These are phyloP conservation scores for Oscheius sp. DNA, from an alignment of 2,888 invertebrate genomes.

Conservation along the genomic window DNA sequence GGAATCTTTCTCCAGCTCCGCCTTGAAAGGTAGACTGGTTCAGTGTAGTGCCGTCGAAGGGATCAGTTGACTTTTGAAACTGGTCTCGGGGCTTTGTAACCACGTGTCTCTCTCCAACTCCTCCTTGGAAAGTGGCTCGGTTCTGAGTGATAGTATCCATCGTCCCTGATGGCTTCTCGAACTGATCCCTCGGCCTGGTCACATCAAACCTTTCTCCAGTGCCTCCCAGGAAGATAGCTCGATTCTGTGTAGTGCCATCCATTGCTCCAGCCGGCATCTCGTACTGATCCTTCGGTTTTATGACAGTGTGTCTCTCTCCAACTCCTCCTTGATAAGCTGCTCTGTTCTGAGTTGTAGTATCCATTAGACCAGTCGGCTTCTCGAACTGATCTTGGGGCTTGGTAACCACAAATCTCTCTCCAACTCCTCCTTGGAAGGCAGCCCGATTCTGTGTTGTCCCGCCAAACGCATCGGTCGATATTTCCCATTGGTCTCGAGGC, in stretches of 20 bases:
- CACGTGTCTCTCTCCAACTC: background rate
- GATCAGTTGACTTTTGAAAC: background rate
- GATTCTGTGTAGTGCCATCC: background rate
- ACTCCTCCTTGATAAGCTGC: constrained; percentile 20
- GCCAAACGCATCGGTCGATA: background rate
- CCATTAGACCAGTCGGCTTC: background rate
- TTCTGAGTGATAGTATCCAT: background rate
- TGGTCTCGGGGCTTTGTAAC: background rate
- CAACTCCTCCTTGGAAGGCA: constrained; percentile 4
- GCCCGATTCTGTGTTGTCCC: no score
- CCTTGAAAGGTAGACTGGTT: background rate
- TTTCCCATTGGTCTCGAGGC: background rate
- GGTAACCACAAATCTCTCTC: background rate
- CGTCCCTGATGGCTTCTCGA: background rate
- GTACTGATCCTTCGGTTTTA: background rate
- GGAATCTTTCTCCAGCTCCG: constrained; percentile 9
- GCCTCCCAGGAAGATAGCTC: constrained; percentile 6
- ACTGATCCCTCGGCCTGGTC: background rate
- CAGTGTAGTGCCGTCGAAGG: background rate
- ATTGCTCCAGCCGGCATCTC: background rate
- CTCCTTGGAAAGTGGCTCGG: background rate
- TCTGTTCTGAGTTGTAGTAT: constrained; percentile 11
- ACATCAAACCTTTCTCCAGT: background rate
- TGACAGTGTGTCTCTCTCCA: constrained; percentile 14
- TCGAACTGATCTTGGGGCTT: constrained; percentile 8